These are phyloP conservation scores for Pollenia amentaria DNA, from an alignment of 2,888 invertebrate genomes.

Conservation along the genomic window DNA sequence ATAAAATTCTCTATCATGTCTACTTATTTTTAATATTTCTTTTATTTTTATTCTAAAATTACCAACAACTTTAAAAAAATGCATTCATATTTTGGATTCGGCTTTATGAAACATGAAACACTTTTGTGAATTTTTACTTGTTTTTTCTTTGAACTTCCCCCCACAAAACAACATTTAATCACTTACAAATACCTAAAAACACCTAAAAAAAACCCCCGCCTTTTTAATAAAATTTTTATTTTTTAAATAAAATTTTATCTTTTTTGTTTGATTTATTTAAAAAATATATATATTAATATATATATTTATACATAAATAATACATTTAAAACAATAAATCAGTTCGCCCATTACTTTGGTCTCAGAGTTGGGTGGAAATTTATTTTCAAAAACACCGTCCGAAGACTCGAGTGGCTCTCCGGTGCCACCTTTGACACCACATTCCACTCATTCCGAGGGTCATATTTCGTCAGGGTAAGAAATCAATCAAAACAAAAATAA, in stretches of 20 bases:
- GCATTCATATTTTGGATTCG: conserved; percentile 72
- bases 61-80: conserved; percentile 56
- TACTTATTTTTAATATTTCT: conserved; percentile 62
- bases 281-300: conserved; percentile 28
- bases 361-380: conserved; percentile 97
- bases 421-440: conserved; percentile 88
- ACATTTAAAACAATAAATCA: conserved; percentile 81
- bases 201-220: conserved; percentile 34
- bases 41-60: conserved; percentile 68
- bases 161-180: conserved; percentile 38
- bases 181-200: conserved; percentile 50
- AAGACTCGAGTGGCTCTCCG: conserved; percentile 91
- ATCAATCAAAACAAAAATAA: conserved; percentile 53
- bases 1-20: conserved; percentile 47
- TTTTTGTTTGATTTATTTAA: conserved; percentile 41
- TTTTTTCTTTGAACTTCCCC: conserved; percentile 2
- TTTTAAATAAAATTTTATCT: conserved; percentile 13
- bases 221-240: not conserved
- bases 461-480: conserved; percentile 85
- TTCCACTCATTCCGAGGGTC: conserved; percentile 86
- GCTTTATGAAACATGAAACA: conserved; percentile 57
- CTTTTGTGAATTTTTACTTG: conserved; percentile 5
- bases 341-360: conserved; percentile 97
- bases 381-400: conserved; percentile 96
- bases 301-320: conserved; percentile 2